phyloP scores from a whole-genome alignment of 2,797 vertebrate species.

The Champsocephalus esox region DNA sequence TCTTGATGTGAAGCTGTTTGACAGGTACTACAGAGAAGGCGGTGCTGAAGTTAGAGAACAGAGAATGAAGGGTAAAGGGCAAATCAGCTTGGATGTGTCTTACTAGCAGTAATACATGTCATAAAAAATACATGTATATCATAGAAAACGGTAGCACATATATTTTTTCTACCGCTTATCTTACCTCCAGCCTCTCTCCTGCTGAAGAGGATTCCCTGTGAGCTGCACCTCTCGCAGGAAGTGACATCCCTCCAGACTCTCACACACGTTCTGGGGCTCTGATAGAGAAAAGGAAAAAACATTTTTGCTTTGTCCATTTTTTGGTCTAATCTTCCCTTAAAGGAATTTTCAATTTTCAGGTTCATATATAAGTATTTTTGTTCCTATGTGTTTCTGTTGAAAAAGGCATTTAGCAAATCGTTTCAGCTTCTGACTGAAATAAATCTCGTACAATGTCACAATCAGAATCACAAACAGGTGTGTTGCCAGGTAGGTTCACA shows the following conservation, averaged over 20 bases:
- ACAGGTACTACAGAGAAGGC: neutral
- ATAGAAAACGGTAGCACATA: neutral
- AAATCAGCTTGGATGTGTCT: neutral
- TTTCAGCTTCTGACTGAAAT: too few relatives aligned
- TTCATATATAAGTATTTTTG: too few relatives aligned
- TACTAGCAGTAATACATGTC: neutral
- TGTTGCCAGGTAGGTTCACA: too few relatives aligned
- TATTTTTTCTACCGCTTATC: conserved; percentile 9
- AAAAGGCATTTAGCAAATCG: too few relatives aligned
- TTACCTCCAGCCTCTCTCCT: conserved; percentile 92
- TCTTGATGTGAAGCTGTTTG: conserved; percentile 32
- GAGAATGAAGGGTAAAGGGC: neutral
- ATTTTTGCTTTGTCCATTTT: conserved; percentile 2
- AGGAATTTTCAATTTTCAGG: too few relatives aligned
- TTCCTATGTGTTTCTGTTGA: too few relatives aligned
- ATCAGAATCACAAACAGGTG: too few relatives aligned
- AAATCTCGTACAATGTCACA: too few relatives aligned
- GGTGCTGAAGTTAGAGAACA: neutral
- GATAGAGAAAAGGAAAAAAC: conserved; percentile 29
- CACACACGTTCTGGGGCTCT: conserved; percentile 85
- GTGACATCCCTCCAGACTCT: conserved; percentile 83
- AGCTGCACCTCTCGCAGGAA: conserved; percentile 85
- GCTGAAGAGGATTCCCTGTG: conserved; percentile 90
- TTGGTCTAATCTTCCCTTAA: conserved; percentile 1
- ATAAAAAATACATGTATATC: conserved; percentile 1